Conservation (phyloP, 2,797 vertebrate genomes). For the Bryconaethiops microstoma region DNA sequence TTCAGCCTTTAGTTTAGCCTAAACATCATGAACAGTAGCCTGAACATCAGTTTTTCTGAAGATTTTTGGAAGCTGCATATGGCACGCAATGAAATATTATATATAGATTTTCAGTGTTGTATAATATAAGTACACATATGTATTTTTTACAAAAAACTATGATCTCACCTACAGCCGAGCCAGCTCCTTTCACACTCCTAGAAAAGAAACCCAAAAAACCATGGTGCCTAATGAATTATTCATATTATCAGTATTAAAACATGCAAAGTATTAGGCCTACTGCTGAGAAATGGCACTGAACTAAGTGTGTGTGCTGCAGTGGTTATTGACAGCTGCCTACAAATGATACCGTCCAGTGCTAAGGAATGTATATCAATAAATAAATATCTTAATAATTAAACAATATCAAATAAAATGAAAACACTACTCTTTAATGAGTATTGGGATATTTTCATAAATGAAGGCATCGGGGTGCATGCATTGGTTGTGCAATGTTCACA, state of each 20-base stretch:
- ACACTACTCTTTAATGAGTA: background rate
- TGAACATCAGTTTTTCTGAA: too few relatives aligned
- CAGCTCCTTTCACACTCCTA: background rate
- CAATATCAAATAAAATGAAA: background rate
- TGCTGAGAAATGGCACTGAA: constrained; percentile 12
- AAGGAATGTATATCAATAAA: background rate
- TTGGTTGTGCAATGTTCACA: background rate
- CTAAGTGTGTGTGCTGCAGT: constrained; percentile 1
- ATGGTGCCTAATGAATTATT: constrained; percentile 1
- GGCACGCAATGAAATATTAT: background rate
- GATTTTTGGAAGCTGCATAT: background rate
- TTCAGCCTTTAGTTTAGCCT: too few relatives aligned
- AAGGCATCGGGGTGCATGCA: background rate
- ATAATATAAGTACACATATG: background rate
- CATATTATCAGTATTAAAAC: background rate
- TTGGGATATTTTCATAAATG: background rate
- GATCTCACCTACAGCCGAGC: background rate
- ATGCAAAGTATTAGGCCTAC: constrained; percentile 15
- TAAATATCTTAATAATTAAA: background rate
- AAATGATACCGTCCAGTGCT: background rate
- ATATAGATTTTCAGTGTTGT: background rate
- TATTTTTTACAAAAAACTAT: background rate
- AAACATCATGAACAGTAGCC: too few relatives aligned
- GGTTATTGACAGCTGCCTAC: background rate
- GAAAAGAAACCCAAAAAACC: background rate